Conservation (phyloP, 2,113 vertebrate species). For the Platichthys flesus region DNA sequence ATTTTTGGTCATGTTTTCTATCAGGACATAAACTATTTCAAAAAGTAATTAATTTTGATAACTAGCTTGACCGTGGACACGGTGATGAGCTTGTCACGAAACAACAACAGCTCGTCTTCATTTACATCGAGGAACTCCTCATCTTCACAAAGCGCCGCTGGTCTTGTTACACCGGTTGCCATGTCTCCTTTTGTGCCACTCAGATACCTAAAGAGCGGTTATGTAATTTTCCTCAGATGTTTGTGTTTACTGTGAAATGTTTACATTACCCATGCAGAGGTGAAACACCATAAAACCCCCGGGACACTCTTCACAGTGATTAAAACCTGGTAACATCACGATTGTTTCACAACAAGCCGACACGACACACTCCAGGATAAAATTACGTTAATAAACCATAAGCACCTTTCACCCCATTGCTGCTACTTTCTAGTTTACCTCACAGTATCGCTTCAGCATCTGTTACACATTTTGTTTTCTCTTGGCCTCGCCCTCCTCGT, state of each 20-base stretch:
- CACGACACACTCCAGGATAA: no score
- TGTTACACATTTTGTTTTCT: background rate
- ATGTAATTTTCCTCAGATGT: background rate
- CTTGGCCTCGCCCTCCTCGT: background rate
- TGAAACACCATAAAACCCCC: background rate
- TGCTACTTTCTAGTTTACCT: background rate
- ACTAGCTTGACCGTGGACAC: background rate
- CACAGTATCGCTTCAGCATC: background rate
- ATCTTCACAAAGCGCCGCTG: background rate
- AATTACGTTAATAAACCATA: background rate
- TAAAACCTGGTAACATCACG: background rate
- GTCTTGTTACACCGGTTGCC: background rate
- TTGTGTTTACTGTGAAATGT: background rate
- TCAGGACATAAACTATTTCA: background rate
- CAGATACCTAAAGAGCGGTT: background rate
- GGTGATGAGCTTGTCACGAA: background rate
- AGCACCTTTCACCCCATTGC: background rate
- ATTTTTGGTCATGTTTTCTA: background rate
- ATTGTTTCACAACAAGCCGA: background rate
- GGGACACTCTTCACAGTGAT: background rate
- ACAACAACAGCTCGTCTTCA: background rate
- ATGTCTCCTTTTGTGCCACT: constrained; percentile 6
- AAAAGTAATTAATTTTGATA: background rate
- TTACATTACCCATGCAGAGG: background rate
- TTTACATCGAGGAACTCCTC: constrained; percentile 5